These are phyloP conservation scores for Carettochelys insculpta DNA, from an alignment of 2,113 vertebrate genomes.

Conservation along the genomic window DNA sequence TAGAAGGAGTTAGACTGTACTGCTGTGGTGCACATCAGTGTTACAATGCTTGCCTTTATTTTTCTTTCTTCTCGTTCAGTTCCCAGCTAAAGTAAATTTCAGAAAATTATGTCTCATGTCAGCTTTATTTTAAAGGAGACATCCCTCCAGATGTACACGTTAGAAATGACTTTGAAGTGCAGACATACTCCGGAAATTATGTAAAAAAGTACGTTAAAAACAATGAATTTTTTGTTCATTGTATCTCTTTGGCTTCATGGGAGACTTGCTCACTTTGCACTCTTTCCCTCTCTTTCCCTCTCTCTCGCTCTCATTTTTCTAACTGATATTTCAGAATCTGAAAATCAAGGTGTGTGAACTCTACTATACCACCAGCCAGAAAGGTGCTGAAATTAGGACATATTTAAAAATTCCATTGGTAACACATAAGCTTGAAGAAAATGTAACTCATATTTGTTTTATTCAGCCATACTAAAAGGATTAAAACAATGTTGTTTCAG, in stretches of 20 bases:
- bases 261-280: background rate
- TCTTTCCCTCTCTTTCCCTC: no score
- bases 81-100: background rate
- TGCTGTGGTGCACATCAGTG: no score
- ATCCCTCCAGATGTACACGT: background rate
- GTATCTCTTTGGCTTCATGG: background rate
- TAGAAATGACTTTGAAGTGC: background rate
- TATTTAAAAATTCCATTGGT: background rate
- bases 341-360: background rate
- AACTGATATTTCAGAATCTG: background rate
- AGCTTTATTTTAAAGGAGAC: background rate
- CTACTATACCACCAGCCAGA: background rate
- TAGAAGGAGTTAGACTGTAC: background rate
- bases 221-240: background rate
- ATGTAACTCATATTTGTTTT: background rate
- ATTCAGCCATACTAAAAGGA: background rate
- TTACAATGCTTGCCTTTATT: background rate
- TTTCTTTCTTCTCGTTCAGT: background rate
- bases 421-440: background rate
- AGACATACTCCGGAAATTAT: background rate
- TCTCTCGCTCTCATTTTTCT: no score
- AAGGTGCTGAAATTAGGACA: background rate
- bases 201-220: background rate
- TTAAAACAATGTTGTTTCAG: background rate
- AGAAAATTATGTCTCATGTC: background rate